These are phyloP conservation scores for Styela clava DNA, from an alignment of 23 tunicate species.

Conservation along the genomic window DNA sequence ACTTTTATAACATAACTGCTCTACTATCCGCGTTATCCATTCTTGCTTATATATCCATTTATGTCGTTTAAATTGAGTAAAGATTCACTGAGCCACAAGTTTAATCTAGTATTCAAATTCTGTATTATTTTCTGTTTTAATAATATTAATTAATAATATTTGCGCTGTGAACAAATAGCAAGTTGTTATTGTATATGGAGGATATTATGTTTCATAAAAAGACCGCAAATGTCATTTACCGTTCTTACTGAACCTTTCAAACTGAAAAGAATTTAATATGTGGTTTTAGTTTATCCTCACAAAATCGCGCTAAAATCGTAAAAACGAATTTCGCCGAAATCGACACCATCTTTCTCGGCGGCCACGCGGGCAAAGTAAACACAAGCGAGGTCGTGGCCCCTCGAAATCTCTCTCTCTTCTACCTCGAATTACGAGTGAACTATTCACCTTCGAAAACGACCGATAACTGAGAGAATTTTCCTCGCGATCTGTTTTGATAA, in stretches of 20 bases:
- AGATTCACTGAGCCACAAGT: too few species aligned
- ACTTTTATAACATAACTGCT: too few species aligned
- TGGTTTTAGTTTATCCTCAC: neutral
- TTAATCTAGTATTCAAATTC: too few species aligned
- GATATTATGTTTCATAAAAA: too few species aligned
- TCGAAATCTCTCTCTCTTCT: neutral
- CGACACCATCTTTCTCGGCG: neutral
- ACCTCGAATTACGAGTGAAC: neutral
- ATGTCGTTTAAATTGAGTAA: too few species aligned
- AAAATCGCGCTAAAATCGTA: neutral
- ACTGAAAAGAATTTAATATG: neutral
- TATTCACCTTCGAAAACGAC: neutral
- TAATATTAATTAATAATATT: too few species aligned
- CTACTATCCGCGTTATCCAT: too few species aligned
- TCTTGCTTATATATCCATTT: too few species aligned
- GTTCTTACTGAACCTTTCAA: neutral
- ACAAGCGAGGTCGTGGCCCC: neutral
- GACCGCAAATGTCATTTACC: neutral
- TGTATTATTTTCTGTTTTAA: too few species aligned
- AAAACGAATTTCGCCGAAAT: neutral
- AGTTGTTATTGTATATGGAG: too few species aligned
- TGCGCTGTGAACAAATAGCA: too few species aligned
- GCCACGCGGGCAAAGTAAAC: neutral
- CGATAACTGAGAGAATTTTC: neutral
- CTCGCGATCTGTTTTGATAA: too few species aligned